Percentiles rank a stretch among this genome's conserved stretches.
phyloP scores from a whole-genome alignment of 1,140 invertebrate genomes.

The Trichonephila clavata region DNA sequence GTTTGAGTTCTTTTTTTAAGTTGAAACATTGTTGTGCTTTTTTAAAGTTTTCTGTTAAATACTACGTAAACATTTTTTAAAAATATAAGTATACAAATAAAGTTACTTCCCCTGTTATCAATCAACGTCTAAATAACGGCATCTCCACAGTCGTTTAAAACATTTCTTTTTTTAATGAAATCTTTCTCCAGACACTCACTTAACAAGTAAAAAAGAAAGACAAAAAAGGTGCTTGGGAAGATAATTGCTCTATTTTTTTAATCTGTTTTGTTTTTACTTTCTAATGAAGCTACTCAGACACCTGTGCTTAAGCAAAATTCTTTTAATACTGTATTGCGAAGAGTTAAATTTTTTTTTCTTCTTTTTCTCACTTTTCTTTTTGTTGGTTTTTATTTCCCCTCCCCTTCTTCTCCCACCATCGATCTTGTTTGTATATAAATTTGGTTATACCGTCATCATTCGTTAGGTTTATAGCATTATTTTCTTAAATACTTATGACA shows the following conservation, averaged over 20 bases:
- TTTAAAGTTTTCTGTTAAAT: neutral
- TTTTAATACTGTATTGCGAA: conserved; percentile 46
- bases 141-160: conserved; percentile 26
- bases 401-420: neutral
- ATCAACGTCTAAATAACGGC: conserved; percentile 43
- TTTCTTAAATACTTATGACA: conserved; percentile 5
- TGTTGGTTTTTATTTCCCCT: conserved; percentile 5
- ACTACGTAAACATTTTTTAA: conserved; percentile 27
- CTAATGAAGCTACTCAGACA: conserved; percentile 46
- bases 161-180: conserved; percentile 22
- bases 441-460: conserved; percentile 16
- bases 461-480: conserved; percentile 19
- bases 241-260: conserved; percentile 48
- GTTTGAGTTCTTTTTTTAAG: neutral
- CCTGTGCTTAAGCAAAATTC: conserved; percentile 36
- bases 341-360: too few species aligned
- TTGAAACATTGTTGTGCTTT: neutral
- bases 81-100: conserved; percentile 25
- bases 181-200: conserved; percentile 39
- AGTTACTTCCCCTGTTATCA: conserved; percentile 8
- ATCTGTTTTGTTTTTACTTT: conserved; percentile 33
- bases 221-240: conserved; percentile 13
- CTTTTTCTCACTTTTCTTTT: neutral
- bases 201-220: conserved; percentile 6
- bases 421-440: conserved; percentile 7